A percentile compares a stretch with the other conserved stretches of the same genome.
These are phyloP conservation scores for Pelagia noctiluca DNA, from an alignment of 30 jellyfish, hydroid and myxozoan genomes.

Conservation along the genomic window DNA sequence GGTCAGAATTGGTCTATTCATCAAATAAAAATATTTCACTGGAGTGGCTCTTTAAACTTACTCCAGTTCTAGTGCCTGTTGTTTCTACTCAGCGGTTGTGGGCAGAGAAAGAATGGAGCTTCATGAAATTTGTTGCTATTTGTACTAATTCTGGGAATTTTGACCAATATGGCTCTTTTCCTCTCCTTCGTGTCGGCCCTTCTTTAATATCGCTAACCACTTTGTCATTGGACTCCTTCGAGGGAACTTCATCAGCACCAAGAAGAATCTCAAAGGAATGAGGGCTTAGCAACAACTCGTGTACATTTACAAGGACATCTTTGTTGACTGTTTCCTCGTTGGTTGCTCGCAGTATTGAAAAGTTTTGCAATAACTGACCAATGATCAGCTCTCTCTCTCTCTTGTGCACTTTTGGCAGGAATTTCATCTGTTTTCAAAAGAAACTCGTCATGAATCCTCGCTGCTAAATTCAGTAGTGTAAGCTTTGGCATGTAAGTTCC, in stretches of 20 bases:
- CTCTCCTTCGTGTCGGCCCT: constrained; percentile 22
- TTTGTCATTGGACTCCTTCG: not conserved
- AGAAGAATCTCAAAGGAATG: constrained; percentile 6
- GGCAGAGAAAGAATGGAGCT: constrained; percentile 34
- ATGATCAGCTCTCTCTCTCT: constrained; percentile 4
- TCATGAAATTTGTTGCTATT: constrained; percentile 25
- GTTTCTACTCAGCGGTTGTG: constrained; percentile 20
- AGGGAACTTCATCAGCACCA: constrained; percentile 4
- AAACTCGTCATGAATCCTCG: constrained; percentile 22
- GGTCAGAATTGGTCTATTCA: too few species aligned
- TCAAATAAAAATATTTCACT: too few species aligned
- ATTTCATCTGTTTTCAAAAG: constrained; percentile 2
- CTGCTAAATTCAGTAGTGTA: not conserved
- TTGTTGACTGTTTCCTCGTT: constrained; percentile 6
- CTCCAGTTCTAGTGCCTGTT: constrained; percentile 25
- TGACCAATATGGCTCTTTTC: constrained; percentile 14
- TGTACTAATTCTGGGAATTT: constrained; percentile 17
- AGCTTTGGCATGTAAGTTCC: constrained; percentile 12
- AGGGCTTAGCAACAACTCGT: constrained; percentile 29
- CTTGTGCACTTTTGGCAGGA: constrained; percentile 6
- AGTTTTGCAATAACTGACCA: constrained; percentile 17
- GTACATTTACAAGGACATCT: constrained; percentile 15
- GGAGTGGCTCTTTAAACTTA: too few species aligned
- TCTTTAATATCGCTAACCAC: not conserved
- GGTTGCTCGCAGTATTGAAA: not conserved